A percentile compares a stretch with the other conserved stretches of the same genome.
These are phyloP conservation scores for Cygnus buccinator DNA, from an alignment of 2,113 vertebrate species.

Conservation along the genomic window DNA sequence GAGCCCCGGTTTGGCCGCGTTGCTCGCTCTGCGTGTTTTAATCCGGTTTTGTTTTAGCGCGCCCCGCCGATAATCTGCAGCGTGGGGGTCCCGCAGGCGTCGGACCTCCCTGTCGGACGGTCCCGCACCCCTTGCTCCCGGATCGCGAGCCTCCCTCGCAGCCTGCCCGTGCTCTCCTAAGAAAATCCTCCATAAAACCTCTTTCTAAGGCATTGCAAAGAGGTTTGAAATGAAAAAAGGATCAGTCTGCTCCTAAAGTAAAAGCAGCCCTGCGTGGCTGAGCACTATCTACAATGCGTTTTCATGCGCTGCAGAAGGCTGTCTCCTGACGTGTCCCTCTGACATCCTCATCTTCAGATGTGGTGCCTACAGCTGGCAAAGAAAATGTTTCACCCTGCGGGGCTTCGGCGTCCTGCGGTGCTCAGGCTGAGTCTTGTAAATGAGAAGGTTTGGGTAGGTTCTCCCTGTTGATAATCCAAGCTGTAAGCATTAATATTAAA, in stretches of 20 bases:
- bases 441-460: background rate
- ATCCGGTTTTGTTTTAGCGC: slow-evolving; percentile 38
- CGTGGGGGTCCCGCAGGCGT: slow-evolving; percentile 18
- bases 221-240: background rate
- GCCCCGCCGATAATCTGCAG: background rate
- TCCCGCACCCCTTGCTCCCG: background rate
- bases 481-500: background rate
- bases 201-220: background rate
- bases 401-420: background rate
- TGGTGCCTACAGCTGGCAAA: background rate
- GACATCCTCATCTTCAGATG: background rate
- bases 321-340: background rate
- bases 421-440: background rate
- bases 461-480: background rate
- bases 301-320: background rate
- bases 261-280: background rate
- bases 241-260: background rate
- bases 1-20: slow-evolving; percentile 2
- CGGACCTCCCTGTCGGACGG: background rate
- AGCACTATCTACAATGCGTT: background rate
- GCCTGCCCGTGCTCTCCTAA: background rate
- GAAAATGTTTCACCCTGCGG: background rate
- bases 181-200: background rate
- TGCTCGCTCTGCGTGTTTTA: slow-evolving; percentile 32
- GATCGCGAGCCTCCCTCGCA: rapidly evolving